Base-by-base conservation (phyloP, 2,797 vertebrate genomes). In the Chiloscyllium punctatum region DNA sequence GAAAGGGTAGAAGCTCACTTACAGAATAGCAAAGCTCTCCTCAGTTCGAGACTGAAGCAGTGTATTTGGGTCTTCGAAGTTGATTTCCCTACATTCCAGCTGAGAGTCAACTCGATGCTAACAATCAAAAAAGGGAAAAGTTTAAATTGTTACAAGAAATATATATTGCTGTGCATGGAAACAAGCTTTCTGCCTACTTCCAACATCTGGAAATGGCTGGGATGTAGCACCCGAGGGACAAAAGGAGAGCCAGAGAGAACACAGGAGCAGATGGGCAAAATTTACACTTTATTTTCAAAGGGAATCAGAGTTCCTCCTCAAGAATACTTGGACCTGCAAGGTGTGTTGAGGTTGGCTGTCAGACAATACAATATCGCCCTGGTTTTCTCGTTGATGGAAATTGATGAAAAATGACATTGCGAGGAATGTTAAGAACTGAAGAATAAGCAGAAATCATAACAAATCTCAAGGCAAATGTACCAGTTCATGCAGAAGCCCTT, bases 391-490 rank as follows among this genome's bases (percentile, higher is more conserved):
- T 68, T 92, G 62, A 37, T 68, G 33, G 23, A 69, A 37, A 42
- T 92, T 92, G 62, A 92, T 66, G 62, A 21, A 37, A 53, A 90
- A 90, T 33, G 53, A 30, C 15, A 66, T 92, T n/a, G 33, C 18
- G n/a, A 92, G 27, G 18, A 57, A 37, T 68, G 33, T 18, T n/a
- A 92, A 68, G 42, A 37, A 69, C 37, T 42, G 5, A 92, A 92
- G 66, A 92, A 68, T n/a, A 92, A 92, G 18, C n/a, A 42, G 68
- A 62, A 92, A 37, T 90, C 62, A 57, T 92, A 42, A n/a, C 90
- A 92, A 92, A 92, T 68, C 90, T 23, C 8, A 42, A 88, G 15
- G 23, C 25, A 57, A 66, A 91, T 4, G 4, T 68, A 33, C n/a
- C n/a, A 68, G 18, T 68, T 66, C 18, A 92, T 42, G 7, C 62